Evolutionary conservation across 2,797 vertebrate genomes (phyloP), one percentile per base, ranked within the genome.

Genomic region (Sphenodon punctatus): DNA sequence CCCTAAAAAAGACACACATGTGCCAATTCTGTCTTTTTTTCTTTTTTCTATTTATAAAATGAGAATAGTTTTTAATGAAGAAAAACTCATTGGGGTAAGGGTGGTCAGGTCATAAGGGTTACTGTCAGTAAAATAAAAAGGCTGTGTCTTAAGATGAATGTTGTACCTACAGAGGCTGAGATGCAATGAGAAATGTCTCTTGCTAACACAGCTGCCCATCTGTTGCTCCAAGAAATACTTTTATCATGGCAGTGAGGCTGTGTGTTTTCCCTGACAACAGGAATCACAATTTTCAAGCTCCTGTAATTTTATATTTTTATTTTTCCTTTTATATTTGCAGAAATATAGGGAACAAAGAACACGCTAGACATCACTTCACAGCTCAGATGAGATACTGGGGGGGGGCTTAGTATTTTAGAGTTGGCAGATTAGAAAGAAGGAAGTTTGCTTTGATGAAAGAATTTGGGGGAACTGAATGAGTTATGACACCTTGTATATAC

Each of bases 351-450:
- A 19, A 72, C 70, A 84, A 80, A 58, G 53, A 10, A 1, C 30
- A 56, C 55, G 41, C 10, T n/a, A 82, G 61, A 65, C 79, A 86
- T 66, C 42, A 72, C 78, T 85, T 91, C 61, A 76, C n/a, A 86
- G 80, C 86, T 45, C 22, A 84, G 90, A 90, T 81, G 87, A 88
- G 79, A 42, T 90, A 88, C 78, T 84, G 60, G 76, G 79, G 75
- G 82, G 77, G 78, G 71, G 42, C 14, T 78, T 34, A n/a, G 68
- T 70, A 78, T 90, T 76, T 78, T 64, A 65, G 53, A 19, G 65
- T 0, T 84, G 83, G 82, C 64, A 74, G 84, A 79, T 75, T 78
- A 90, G 78, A 88, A 92, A 89, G 85, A 82, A 70, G 76, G 70
- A 48, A 78, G 39, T 67, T 55, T 74, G 49, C 84, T 92, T 87